Base-by-base conservation (phyloP, 2,888 invertebrate genomes). In the Leptogaster cylindrica region DNA sequence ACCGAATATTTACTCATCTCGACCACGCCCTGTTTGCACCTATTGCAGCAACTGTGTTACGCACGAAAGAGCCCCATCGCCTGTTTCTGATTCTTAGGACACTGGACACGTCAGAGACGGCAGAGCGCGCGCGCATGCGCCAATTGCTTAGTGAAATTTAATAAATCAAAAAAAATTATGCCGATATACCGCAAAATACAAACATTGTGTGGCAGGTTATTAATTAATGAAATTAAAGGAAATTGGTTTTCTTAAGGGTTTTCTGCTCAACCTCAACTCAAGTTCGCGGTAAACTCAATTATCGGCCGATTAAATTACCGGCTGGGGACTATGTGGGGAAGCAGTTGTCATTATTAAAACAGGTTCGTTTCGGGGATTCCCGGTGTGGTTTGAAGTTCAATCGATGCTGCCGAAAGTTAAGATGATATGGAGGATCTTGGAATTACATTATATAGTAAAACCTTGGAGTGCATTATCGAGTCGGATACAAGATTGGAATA, bases 1-100 rank as follows among this genome's bases (percentile, higher is more conserved):
- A 36, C 36, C 23, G 55, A 55, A 55, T 55, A 36, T 55, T 55
- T 36, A 55, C 36, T 55, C 36, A 55, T 55, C 36, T 36, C 31
- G 36, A 23, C 36, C 36, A 36, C 55, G 36, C 55, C 55, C 55
- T 55, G 33, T 36, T 55, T 36, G 39, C 36, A 55, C 55, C 55
- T 55, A 55, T 36, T 36, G n/a, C 33, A 18, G 36, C 55, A n/a
- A 55, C 36, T 23, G 18, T 25, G 23, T 36, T 55, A 55, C 55
- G 55, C 55, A 33, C 36, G n/a, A n/a, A n/a, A n/a, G n/a, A n/a
- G n/a, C n/a, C n/a, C n/a, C n/a, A n/a, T n/a, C n/a, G n/a, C n/a
- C n/a, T n/a, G n/a, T n/a, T n/a, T n/a, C n/a, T n/a, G n/a, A n/a
- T n/a, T n/a, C n/a, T n/a, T n/a, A n/a, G n/a, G n/a, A n/a, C n/a